A percentile compares a stretch with the other conserved stretches of the same genome.
Conservation (phyloP, 2,888 invertebrate genomes). For the Tetanocera ferruginea region DNA sequence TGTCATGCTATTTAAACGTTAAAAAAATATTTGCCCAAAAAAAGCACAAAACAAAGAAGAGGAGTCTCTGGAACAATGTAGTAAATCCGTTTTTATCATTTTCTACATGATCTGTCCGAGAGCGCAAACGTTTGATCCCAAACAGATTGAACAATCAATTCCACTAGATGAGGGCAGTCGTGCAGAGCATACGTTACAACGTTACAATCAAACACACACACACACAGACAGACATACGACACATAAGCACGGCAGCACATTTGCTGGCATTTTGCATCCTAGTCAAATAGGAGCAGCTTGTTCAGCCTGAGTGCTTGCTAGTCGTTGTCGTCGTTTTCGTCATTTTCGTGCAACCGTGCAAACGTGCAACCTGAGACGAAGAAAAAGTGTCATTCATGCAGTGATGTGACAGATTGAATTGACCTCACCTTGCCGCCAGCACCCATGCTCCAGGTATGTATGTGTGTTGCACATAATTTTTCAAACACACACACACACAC, state of each 20-base stretch:
- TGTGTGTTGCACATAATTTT: neutral
- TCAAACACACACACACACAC: neutral
- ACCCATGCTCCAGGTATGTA: neutral
- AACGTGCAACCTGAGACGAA: constrained; percentile 23
- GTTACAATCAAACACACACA: neutral
- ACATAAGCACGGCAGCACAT: neutral
- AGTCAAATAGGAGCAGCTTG: constrained; percentile 12
- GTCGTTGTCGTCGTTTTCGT: too few species aligned
- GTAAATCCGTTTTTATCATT: constrained; percentile 3
- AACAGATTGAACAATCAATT: constrained; percentile 40
- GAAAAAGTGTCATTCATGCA: constrained; percentile 34
- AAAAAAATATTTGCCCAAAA: neutral
- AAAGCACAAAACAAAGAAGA: neutral
- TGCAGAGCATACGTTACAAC: constrained; percentile 23
- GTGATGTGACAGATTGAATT: constrained; percentile 33
- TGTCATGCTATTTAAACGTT: too few species aligned
- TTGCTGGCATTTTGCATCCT: constrained; percentile 9
- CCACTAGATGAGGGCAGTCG: constrained; percentile 30
- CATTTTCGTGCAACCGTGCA: neutral
- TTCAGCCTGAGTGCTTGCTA: constrained; percentile 20
- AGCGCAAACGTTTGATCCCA: constrained; percentile 36
- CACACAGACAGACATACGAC: neutral
- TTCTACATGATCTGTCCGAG: constrained; percentile 22
- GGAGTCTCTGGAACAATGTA: neutral
- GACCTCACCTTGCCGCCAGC: constrained; percentile 15